Evolutionary conservation across 2,888 invertebrate species (phyloP).

Genomic region (Drosophila leonis): DNA sequence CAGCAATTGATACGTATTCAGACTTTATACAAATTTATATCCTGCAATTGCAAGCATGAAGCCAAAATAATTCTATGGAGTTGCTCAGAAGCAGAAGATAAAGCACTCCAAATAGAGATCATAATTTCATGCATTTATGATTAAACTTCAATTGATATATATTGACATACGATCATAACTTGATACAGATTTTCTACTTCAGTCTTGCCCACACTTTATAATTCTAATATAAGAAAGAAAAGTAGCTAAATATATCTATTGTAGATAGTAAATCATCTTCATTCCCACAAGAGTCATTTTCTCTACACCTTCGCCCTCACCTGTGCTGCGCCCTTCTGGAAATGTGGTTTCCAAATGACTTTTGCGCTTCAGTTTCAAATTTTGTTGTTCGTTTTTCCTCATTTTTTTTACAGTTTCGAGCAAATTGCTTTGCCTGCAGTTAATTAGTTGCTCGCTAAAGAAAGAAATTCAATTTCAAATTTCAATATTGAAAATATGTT

Average conservation of each 20-base stretch:
- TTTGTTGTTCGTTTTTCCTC: conserved; percentile 2
- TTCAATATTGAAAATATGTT: conserved; percentile 38
- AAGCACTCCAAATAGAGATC: too few species aligned
- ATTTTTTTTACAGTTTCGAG: conserved; percentile 18
- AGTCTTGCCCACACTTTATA: not conserved
- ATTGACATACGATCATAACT: too few species aligned
- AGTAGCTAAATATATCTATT: not conserved
- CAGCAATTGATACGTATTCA: too few species aligned
- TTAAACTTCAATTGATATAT: too few species aligned
- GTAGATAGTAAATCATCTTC: not conserved
- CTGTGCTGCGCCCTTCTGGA: not conserved
- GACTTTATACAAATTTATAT: too few species aligned
- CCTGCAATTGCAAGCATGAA: too few species aligned
- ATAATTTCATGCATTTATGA: too few species aligned
- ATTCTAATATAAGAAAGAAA: not conserved
- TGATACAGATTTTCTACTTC: not conserved
- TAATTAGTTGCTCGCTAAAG: conserved; percentile 50
- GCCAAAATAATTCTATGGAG: too few species aligned
- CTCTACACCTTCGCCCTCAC: not conserved
- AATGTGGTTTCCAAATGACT: conserved; percentile 11
- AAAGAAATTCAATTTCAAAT: conserved; percentile 36
- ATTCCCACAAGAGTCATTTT: not conserved
- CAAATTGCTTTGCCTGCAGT: conserved; percentile 37
- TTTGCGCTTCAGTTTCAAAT: conserved; percentile 13
- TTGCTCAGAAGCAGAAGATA: too few species aligned